Base-by-base conservation (phyloP, 1,140 invertebrate species). In the Lordiphosa stackelbergi region DNA sequence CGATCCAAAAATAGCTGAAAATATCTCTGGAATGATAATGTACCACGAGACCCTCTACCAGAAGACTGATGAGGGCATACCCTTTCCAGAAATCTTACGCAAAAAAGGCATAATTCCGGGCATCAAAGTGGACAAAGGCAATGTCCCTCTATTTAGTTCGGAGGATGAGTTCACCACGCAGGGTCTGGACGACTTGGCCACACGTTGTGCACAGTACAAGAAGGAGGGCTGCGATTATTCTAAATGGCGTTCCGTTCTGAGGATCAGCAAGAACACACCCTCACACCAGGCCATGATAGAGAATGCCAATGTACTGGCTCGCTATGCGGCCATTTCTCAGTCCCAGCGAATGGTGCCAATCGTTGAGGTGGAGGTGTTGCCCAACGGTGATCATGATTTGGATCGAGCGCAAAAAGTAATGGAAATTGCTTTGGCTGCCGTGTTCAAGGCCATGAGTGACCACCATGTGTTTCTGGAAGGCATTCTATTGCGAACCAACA, bases 31-130 rank as follows among this genome's bases (percentile, higher is more conserved):
- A 13, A 95, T 97, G 1, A 96, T 97, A 73, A 90, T 99, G 34
- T 99, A 96, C 91, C 96, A 99, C 88, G 98, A 99, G 89, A 98
- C 98, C 0, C 90, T 99, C 10, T 98, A 97, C 90, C 97, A 99
- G 89, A 97, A 96, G 84, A 90, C 94, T 5, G 94, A 95, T 62
- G 93, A 96, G 74, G 95, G 95, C 13, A 92, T 92, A 0, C 93
- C 94, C 2, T 95, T 97, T 86, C 91, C 94, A 0, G 91, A 95
- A 36, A 81, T 96, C 2, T 83, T 97, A 58, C 93, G 95, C 85
- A 91, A 95, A 70, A 91, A 92, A 41, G 93, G 94, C 65, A 97
- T 97, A 77, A 93, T 97, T 81, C 95, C 96, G 53, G 96, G 96
- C 13, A 97, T 97, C 87, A 97, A 97, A 88, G 95, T 97, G 35